Base-by-base conservation (phyloP, 2,113 vertebrate genomes). In the Phrynocephalus versicolor region DNA sequence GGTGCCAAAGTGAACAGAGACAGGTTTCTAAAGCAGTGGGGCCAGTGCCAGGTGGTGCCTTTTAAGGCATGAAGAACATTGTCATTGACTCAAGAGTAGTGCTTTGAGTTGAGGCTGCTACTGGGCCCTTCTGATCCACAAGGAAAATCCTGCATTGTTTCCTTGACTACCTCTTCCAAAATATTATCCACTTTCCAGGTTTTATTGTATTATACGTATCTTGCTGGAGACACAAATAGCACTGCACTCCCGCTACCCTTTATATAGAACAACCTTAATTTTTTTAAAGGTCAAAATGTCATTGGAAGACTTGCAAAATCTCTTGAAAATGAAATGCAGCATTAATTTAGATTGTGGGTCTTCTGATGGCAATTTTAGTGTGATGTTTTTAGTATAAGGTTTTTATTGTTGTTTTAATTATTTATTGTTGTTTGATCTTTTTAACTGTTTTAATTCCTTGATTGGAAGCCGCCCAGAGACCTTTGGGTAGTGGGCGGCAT, bases 221-320 rank as follows among this genome's bases (percentile, higher is more conserved):
- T 64, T 86, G 37, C 72, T 30, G 64, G 4, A 1, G 55, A 19
- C 2, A 64, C 33, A 64, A 80, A 55, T 30, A 58, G 8, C 25
- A 55, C 37, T 72, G 19, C n/a, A 23, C 67, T 83, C 89, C 64
- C 23, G 4, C 55, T 18, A 25, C 64, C 37, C 78, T 74, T 74
- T 83, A 58, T 80, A 21, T 41, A 33, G 91, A 87, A 88, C 6
- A 88, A 1, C 10, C 30, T 39, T n/a, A 60, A 37, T 86, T n/a
- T 92, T n/a, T 86, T n/a, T 92, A 27, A 74, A 39, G 89, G 87
- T 87, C 21, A 60, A 86, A 2, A 27, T 85, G 27, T 41, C 87
- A 89, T 89, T 82, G 76, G 60, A 91, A 74, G 69, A 10, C 82
- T 62, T 71, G 79, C 79, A 65, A 70, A 84, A 76, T n/a, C 0